These are phyloP conservation scores for Nerophis lumbriciformis DNA, from an alignment of 2,113 vertebrate species.

Conservation along the genomic window DNA sequence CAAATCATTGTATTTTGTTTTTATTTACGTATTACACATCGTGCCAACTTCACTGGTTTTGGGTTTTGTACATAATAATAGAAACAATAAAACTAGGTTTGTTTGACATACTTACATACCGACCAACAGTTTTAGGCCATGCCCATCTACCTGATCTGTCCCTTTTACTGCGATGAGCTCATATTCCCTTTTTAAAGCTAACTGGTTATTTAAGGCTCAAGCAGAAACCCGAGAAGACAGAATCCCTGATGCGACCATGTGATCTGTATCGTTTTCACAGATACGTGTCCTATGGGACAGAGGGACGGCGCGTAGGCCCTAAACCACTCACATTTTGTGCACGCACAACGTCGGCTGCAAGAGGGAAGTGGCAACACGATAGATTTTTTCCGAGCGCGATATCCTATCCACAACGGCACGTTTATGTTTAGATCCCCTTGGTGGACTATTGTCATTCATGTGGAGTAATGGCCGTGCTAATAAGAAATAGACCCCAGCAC, in stretches of 20 bases:
- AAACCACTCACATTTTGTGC: conserved; percentile 42
- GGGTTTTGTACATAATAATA: background rate
- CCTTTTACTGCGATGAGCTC: conserved; percentile 62
- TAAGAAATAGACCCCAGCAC: conserved; percentile 9
- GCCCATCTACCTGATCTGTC: conserved; percentile 21
- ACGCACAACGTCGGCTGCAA: conserved; percentile 42
- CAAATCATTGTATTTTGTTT: too few relatives aligned
- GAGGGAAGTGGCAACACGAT: conserved; percentile 26
- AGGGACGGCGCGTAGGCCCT: conserved; percentile 41
- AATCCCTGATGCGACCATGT: conserved; percentile 64
- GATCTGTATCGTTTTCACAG: conserved; percentile 64
- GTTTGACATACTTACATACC: background rate
- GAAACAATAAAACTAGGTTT: background rate
- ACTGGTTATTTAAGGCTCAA: conserved; percentile 61
- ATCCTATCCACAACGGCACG: conserved; percentile 13
- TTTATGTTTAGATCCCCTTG: conserved; percentile 13
- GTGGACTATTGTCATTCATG: conserved; percentile 12
- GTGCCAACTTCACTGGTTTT: too few relatives aligned
- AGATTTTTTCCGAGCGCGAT: conserved; percentile 27
- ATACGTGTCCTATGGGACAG: conserved; percentile 45
- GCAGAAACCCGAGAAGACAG: conserved; percentile 63
- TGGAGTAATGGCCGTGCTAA: conserved; percentile 15
- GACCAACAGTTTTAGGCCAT: conserved; percentile 16
- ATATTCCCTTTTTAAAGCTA: conserved; percentile 62
- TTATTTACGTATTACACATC: too few relatives aligned